These are phyloP conservation scores for Guaruba guarouba DNA, from an alignment of 2,113 vertebrate genomes.

Conservation along the genomic window DNA sequence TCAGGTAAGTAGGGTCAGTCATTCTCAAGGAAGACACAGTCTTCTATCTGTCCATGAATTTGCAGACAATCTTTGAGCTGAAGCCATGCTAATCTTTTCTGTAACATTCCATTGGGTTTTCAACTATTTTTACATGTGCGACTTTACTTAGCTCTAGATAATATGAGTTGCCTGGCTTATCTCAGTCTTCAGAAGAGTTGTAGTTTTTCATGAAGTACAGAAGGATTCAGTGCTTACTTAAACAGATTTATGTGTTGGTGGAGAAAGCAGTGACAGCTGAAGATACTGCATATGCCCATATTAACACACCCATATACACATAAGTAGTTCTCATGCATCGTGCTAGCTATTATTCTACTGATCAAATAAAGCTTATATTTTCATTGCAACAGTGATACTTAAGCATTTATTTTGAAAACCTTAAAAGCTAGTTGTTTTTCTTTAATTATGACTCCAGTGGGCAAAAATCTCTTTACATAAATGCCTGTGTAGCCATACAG, in stretches of 20 bases:
- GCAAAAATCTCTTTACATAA: background rate
- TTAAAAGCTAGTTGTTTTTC: background rate
- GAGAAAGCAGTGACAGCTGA: background rate
- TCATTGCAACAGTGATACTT: background rate
- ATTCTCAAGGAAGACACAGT: background rate
- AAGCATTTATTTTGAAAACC: background rate
- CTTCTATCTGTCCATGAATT: background rate
- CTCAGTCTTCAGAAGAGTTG: background rate
- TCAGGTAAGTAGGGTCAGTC: background rate
- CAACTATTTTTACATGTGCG: background rate
- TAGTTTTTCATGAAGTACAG: background rate
- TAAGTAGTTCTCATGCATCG: background rate
- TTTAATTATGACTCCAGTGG: background rate
- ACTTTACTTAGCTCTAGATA: background rate
- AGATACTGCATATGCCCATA: background rate
- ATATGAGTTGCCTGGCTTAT: background rate
- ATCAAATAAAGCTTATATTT: background rate
- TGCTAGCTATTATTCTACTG: background rate
- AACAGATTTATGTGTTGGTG: background rate
- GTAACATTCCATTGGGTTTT: background rate
- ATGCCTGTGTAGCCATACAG: background rate
- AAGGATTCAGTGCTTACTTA: background rate
- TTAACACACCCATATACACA: background rate
- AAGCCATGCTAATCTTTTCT: background rate
- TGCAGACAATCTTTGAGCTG: background rate